A percentile compares a stretch with the other conserved stretches of the same genome.
phyloP scores from a whole-genome alignment of 1,140 invertebrate species.

The Fragariocoptes setiger region DNA sequence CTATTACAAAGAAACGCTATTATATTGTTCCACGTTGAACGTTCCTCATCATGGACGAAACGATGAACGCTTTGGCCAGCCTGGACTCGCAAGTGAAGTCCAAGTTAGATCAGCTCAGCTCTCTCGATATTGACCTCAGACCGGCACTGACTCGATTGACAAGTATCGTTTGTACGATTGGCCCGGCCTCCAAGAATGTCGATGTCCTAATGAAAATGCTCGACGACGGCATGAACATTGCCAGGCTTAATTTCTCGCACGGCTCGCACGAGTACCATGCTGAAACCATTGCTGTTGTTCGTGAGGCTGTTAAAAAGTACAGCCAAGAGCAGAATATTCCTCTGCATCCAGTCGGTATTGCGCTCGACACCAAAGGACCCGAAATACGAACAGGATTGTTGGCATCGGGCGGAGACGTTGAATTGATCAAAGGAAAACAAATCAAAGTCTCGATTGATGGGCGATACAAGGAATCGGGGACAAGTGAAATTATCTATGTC shows the following conservation, averaged over 20 bases:
- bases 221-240: slow-evolving; percentile 92
- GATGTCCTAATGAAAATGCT: slow-evolving; percentile 78
- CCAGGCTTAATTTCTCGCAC: slow-evolving; percentile 88
- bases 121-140: slow-evolving; percentile 61
- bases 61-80: too few species aligned
- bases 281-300: slow-evolving; percentile 21
- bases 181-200: slow-evolving; percentile 53
- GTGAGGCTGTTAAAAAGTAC: slow-evolving; percentile 19
- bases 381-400: slow-evolving; percentile 31
- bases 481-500: slow-evolving; percentile 35
- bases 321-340: slow-evolving; percentile 9
- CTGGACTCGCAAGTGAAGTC: too few species aligned
- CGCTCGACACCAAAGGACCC: slow-evolving; percentile 25
- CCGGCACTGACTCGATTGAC: slow-evolving; percentile 50
- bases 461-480: slow-evolving; percentile 44
- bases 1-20: too few species aligned
- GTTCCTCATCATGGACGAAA: too few species aligned
- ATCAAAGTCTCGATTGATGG: slow-evolving; percentile 68
- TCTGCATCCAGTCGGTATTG: slow-evolving; percentile 20
- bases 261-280: slow-evolving; percentile 51
- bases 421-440: slow-evolving; percentile 46
- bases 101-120: slow-evolving; percentile 58
- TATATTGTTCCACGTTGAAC: too few species aligned
- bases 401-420: slow-evolving; percentile 70
- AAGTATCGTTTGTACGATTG: slow-evolving; percentile 94